These are phyloP conservation scores for Harpalus rubripes DNA, from an alignment of 2,888 invertebrate genomes.

Conservation along the genomic window DNA sequence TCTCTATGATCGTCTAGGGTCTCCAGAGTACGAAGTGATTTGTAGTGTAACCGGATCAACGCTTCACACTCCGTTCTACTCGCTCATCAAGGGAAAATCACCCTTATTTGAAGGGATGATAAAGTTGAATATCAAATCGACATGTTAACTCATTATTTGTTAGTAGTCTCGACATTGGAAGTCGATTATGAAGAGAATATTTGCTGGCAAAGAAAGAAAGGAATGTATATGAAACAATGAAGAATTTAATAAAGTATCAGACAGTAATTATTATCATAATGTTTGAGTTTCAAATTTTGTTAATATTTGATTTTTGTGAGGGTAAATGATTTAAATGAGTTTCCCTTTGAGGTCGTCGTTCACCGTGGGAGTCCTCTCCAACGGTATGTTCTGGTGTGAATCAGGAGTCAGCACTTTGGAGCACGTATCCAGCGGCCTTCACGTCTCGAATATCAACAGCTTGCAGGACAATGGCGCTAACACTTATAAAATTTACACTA, in stretches of 20 bases:
- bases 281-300: background rate
- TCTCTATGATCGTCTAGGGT: conserved; percentile 39
- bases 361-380: conserved; percentile 50
- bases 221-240: too few relatives aligned
- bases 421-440: conserved; percentile 52
- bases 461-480: conserved; percentile 52
- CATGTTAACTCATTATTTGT: background rate
- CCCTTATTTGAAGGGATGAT: conserved; percentile 1
- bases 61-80: conserved; percentile 49
- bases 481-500: background rate
- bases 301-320: background rate
- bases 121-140: background rate
- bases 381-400: conserved; percentile 22
- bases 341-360: conserved; percentile 17
- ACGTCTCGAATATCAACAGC: conserved; percentile 44
- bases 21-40: conserved; percentile 58
- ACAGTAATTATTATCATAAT: too few relatives aligned
- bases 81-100: conserved; percentile 12
- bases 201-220: background rate
- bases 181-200: background rate
- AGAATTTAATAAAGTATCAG: too few relatives aligned
- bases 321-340: background rate
- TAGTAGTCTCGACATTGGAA: background rate
- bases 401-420: conserved; percentile 42
- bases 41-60: conserved; percentile 58